Base-by-base conservation (phyloP, 2,888 invertebrate genomes). In the Serrognathus titanus region DNA sequence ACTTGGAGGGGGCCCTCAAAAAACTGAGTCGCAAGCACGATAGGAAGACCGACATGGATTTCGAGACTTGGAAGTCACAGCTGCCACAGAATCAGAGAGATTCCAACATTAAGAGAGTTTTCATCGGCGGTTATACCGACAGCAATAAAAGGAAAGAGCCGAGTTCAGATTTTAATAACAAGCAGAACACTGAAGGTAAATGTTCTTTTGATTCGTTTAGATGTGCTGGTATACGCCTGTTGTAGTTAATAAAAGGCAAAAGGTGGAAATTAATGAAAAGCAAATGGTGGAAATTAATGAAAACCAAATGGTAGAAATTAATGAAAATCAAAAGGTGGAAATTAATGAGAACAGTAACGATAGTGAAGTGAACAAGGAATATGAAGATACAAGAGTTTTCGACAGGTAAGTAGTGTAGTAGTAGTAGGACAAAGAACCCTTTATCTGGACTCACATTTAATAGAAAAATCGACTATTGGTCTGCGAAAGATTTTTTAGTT, bases 361-460 rank as follows among this genome's bases (percentile, higher is more conserved):
- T 63, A 83, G 83, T 55, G 83, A 84, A 56, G 80, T 81, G 56
- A 85, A 83, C 53, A 79, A 78, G 56, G 82, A 84, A 71, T 85
- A 84, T 56, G 83, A 83, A 63, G 83, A 84, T 65, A 83, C 82
- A 62, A 77, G 81, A 69, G 87, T 88, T 48, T 87, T 84, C 75
- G 85, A 87, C 65, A 86, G 86, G 86, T 86, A 67, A 70, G 73
- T 64, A 6, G 46, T n/a, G 24, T 10, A 13, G 6, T 6, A 31
- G 24, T 31, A 31, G 1, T 16, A 16, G 16, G 16, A 1, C 16
- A 3, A 16, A 16, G 16, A 16, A 16, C 3, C 16, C 16, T 16
- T 16, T 16, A 16, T 3, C 16, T 16, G 16, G 16, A 16, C 16
- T 16, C 16, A 16, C 16, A 16, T 16, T 16, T 16, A 16, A 16